Conservation (phyloP, 2,888 invertebrate genomes). For the Pheosia tremula region DNA sequence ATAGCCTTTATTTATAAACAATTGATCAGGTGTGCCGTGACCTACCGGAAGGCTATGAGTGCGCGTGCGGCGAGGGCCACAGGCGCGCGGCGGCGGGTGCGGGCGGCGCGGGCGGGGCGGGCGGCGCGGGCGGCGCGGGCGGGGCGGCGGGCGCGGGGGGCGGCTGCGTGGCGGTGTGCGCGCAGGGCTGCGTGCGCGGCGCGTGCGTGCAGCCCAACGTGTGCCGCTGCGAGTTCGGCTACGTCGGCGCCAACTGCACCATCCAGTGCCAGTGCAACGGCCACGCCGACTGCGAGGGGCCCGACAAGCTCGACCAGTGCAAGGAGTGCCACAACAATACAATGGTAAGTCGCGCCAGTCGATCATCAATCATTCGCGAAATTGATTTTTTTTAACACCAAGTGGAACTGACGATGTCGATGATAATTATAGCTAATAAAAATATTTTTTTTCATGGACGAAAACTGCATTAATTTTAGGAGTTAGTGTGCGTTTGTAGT, state of each 20-base stretch:
- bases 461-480: too few species aligned
- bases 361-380: too few species aligned
- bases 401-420: too few species aligned
- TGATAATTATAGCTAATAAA: too few species aligned
- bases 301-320: slow-evolving; percentile 92
- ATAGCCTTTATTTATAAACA: not conserved
- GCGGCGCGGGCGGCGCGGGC: slow-evolving; percentile 85
- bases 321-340: slow-evolving; percentile 95
- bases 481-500: too few species aligned
- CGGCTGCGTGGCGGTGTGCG: slow-evolving; percentile 91
- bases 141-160: slow-evolving; percentile 72
- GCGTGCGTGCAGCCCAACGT: slow-evolving; percentile 92
- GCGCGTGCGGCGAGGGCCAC: slow-evolving; percentile 89
- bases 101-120: slow-evolving; percentile 87
- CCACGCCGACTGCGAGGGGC: slow-evolving; percentile 95
- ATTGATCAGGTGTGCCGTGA: slow-evolving; percentile 89
- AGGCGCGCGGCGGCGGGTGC: slow-evolving; percentile 67
- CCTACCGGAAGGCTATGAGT: slow-evolving; percentile 91
- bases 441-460: too few species aligned
- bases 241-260: slow-evolving; percentile 96
- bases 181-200: slow-evolving; percentile 94
- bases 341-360: slow-evolving; percentile 79
- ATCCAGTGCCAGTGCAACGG: slow-evolving; percentile 98
- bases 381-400: too few species aligned
- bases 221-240: slow-evolving; percentile 97